Conservation (phyloP, 1,140 invertebrate species). For the Myzus persicae region DNA sequence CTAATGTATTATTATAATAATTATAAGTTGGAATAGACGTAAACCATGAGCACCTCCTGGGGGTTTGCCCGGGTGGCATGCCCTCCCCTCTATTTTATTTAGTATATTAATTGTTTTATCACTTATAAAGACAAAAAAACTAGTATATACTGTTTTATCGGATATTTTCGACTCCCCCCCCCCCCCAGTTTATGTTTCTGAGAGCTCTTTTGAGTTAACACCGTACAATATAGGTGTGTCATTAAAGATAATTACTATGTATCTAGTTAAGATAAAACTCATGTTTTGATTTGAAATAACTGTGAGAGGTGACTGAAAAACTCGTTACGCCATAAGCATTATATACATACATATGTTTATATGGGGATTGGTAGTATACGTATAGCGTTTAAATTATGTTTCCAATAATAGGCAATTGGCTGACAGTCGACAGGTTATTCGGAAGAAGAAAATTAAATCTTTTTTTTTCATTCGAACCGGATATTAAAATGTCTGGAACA, state of each 20-base stretch:
- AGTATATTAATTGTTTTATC: too few species aligned
- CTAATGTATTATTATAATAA: neutral
- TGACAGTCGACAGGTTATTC: neutral
- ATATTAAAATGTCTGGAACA: conserved; percentile 36
- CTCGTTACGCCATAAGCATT: neutral
- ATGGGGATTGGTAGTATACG: neutral
- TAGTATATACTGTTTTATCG: too few species aligned
- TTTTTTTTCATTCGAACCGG: neutral
- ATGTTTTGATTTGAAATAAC: neutral
- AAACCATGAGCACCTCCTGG: too few species aligned
- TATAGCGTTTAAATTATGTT: conserved; percentile 8
- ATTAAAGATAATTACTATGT: neutral
- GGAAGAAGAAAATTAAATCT: conserved; percentile 51
- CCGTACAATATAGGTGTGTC: neutral
- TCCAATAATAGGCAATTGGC: conserved; percentile 28
- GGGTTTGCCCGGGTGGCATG: too few species aligned
- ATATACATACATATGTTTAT: neutral
- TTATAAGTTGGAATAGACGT: neutral
- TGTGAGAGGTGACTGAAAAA: neutral
- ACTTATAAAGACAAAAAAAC: too few species aligned
- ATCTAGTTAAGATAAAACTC: neutral
- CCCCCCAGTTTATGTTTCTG: too few species aligned
- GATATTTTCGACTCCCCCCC: too few species aligned
- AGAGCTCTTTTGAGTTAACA: too few species aligned
- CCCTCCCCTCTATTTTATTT: too few species aligned